Conservation (phyloP, 2,888 invertebrate species). For the Netelia melanura region DNA sequence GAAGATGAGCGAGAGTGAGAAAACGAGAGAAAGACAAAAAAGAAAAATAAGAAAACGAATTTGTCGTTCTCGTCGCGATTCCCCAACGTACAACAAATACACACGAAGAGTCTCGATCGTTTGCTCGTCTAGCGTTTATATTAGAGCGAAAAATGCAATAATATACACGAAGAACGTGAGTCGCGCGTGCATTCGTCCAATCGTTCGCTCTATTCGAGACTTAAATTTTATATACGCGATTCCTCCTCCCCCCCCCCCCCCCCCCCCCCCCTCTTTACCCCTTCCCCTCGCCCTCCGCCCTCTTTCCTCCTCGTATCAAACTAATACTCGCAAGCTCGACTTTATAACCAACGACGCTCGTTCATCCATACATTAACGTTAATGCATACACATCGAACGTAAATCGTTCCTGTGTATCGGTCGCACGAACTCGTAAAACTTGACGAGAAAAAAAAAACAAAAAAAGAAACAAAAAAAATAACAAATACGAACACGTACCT, state of each 20-base stretch:
- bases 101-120: neutral
- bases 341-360: conserved; percentile 32
- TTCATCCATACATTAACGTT: conserved; percentile 49
- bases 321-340: neutral
- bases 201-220: conserved; percentile 11
- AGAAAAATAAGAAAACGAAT: too few species aligned
- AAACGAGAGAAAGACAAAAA: too few species aligned
- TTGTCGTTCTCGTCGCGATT: neutral
- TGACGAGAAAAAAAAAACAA: neutral
- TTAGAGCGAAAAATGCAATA: conserved; percentile 27
- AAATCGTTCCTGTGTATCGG: conserved; percentile 47
- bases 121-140: conserved; percentile 18
- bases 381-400: conserved; percentile 40
- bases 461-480: neutral
- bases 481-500: neutral
- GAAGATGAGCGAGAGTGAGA: neutral
- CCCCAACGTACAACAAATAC: neutral
- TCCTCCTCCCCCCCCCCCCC: neutral
- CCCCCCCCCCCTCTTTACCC: neutral
- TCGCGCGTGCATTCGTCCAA: conserved; percentile 52
- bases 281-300: neutral
- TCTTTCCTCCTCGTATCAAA: neutral
- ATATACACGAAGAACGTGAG: conserved; percentile 20
- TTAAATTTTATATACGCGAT: conserved; percentile 16
- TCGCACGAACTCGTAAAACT: conserved; percentile 36